A percentile compares a stretch with the other conserved stretches of the same genome.
Evolutionary conservation across 2,113 vertebrate genomes (phyloP).

Genomic region (Eclectus roratus): DNA sequence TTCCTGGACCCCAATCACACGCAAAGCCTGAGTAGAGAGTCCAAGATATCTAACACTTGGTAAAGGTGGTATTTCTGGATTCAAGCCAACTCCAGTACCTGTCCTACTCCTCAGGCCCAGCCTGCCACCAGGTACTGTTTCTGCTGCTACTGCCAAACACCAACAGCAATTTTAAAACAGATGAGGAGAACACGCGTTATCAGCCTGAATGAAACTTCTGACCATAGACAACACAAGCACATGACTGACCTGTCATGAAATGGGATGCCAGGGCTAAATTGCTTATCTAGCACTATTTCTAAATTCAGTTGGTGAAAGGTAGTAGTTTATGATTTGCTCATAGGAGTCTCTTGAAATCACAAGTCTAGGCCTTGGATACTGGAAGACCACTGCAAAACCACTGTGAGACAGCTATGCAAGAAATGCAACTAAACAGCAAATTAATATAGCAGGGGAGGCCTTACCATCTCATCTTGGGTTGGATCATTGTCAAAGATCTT

Average conservation of each 20-base stretch:
- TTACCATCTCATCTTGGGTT: conserved; percentile 93
- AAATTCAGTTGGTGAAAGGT: background rate
- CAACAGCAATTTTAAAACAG: background rate
- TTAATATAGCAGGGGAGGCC: background rate
- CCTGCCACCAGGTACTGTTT: background rate
- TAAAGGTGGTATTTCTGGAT: background rate
- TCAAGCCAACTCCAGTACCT: background rate
- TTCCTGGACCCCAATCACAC: background rate
- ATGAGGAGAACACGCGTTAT: fast-evolving
- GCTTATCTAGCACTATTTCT: background rate
- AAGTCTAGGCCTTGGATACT: background rate
- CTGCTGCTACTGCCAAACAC: background rate
- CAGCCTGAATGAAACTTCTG: background rate
- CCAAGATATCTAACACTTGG: background rate
- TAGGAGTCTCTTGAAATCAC: background rate
- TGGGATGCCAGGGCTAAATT: background rate
- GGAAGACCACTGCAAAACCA: background rate
- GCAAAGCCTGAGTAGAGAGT: background rate
- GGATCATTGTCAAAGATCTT: conserved; percentile 98
- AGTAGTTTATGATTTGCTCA: background rate
- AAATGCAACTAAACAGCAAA: background rate
- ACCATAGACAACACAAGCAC: background rate
- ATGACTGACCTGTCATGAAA: background rate
- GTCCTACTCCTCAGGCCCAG: background rate
- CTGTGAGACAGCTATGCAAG: background rate